These are phyloP conservation scores for Acanthosoma haemorrhoidale DNA, from an alignment of 2,888 invertebrate species.

Conservation along the genomic window DNA sequence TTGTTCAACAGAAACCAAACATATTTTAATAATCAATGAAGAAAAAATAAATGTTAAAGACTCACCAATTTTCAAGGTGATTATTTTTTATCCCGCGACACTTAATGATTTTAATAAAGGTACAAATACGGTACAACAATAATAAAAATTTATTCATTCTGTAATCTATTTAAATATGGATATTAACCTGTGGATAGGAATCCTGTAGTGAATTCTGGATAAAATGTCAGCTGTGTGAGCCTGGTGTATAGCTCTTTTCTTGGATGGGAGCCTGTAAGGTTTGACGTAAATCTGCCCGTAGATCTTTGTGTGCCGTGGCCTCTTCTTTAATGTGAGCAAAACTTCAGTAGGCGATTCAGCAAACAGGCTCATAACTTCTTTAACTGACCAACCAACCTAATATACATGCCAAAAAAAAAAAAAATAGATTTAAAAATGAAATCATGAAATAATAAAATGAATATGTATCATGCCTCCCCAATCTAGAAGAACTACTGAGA, in stretches of 20 bases:
- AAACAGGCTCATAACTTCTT: constrained; percentile 66
- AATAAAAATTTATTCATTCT: no score
- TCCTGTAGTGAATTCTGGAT: constrained; percentile 33
- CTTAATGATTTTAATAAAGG: no score
- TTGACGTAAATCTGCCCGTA: constrained; percentile 69
- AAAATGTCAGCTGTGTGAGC: constrained; percentile 52
- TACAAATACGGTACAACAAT: neutral
- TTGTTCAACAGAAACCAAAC: no score
- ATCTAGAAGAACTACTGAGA: no score
- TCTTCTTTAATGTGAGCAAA: constrained; percentile 71
- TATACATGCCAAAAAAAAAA: constrained; percentile 35
- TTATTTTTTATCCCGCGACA: no score
- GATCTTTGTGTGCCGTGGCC: constrained; percentile 74
- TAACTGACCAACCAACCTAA: constrained; percentile 75
- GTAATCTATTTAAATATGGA: neutral
- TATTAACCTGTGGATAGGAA: constrained; percentile 34
- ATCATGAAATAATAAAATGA: no score
- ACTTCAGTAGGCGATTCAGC: constrained; percentile 76
- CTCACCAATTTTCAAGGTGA: neutral
- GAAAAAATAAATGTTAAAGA: no score
- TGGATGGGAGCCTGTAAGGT: constrained; percentile 66
- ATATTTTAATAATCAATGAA: no score
- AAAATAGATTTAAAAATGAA: no score
- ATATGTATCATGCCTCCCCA: no score
- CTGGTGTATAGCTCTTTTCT: constrained; percentile 55